Evolutionary conservation across 2,888 invertebrate genomes (phyloP).

Genomic region (Chaetogeoica ovagalla): DNA sequence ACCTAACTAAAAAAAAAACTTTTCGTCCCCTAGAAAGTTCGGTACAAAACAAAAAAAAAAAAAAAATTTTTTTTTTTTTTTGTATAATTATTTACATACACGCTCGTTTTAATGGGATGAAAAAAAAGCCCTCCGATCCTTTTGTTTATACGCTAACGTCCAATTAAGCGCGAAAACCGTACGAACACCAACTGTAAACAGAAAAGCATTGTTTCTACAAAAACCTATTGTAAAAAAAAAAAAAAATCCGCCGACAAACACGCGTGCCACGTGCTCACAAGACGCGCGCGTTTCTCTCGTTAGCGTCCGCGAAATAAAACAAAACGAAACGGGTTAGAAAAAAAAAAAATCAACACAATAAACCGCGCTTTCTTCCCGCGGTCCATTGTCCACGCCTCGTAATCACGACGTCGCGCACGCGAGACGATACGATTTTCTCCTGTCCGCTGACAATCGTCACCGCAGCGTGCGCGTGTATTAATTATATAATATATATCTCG

Average conservation of each 20-base stretch:
- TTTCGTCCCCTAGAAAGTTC: too few species aligned
- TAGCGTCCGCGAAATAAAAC: constrained; percentile 22
- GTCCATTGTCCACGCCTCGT: too few species aligned
- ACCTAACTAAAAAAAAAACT: too few species aligned
- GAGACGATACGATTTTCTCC: too few species aligned
- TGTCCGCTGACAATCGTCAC: too few species aligned
- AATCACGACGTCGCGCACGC: too few species aligned
- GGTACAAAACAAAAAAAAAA: neutral
- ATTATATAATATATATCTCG: too few species aligned
- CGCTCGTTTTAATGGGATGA: neutral
- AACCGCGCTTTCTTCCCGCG: constrained; percentile 2
- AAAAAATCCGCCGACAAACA: neutral
- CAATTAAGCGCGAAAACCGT: constrained; percentile 36
- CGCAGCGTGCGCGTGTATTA: too few species aligned
- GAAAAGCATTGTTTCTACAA: constrained; percentile 32
- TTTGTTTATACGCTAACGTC: constrained; percentile 39
- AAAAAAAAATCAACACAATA: constrained; percentile 33
- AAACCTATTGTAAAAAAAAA: neutral
- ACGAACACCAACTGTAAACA: neutral
- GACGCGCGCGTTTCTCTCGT: constrained; percentile 52
- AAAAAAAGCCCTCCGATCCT: constrained; percentile 1
- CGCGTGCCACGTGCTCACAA: constrained; percentile 38
- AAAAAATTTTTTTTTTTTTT: too few species aligned
- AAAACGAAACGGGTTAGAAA: neutral
- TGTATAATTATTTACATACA: neutral